These are phyloP conservation scores for Echeneis naucrates DNA, from an alignment of 2,797 vertebrate species.

Conservation along the genomic window DNA sequence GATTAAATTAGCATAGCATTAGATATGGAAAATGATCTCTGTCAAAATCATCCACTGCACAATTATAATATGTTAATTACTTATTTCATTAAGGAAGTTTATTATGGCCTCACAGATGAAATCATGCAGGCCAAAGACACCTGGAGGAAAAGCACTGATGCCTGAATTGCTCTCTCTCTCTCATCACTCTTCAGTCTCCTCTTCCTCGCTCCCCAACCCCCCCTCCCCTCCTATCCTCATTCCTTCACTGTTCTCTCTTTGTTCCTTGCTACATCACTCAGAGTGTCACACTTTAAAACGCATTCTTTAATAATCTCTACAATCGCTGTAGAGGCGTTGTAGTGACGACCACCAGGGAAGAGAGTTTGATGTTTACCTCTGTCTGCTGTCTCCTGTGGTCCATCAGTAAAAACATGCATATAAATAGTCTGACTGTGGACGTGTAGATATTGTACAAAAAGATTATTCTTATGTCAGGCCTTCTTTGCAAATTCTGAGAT, in stretches of 20 bases:
- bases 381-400: constrained; percentile 49
- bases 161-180: constrained; percentile 79
- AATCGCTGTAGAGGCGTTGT: constrained; percentile 33
- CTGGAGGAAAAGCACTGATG: constrained; percentile 92
- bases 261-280: constrained; percentile 66
- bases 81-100: constrained; percentile 99
- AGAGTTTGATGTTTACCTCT: constrained; percentile 59
- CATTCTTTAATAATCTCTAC: constrained; percentile 53
- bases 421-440: constrained; percentile 43
- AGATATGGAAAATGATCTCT: constrained; percentile 99
- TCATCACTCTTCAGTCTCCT: constrained; percentile 64
- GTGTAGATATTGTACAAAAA: constrained; percentile 14
- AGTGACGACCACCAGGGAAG: constrained; percentile 44
- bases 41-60: constrained; percentile 99
- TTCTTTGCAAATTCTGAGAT: constrained; percentile 4
- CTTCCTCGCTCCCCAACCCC: constrained; percentile 44
- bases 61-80: constrained; percentile 99
- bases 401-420: constrained; percentile 34
- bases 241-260: constrained; percentile 68
- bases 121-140: constrained; percentile 94
- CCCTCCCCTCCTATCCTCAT: constrained; percentile 34
- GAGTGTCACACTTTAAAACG: constrained; percentile 60
- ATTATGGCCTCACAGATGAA: constrained; percentile 97
- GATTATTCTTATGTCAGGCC: not conserved
- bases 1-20: constrained; percentile 99